Evolutionary conservation across 2,797 vertebrate species (phyloP), one percentile per base, ranked within the genome.

Genomic region (Acridotheres tristis): DNA sequence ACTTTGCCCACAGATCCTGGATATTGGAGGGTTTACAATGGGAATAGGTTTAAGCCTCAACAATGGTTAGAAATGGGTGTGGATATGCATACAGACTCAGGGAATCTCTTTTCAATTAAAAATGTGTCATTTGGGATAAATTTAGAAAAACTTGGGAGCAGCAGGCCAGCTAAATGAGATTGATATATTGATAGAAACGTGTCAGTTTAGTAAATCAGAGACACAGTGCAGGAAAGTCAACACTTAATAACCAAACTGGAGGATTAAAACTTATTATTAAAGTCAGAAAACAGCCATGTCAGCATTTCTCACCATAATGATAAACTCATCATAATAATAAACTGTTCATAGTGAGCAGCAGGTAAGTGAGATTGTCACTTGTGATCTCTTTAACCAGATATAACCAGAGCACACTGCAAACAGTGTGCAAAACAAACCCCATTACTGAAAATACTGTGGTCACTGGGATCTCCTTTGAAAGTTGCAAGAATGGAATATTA

Each of bases 251-350:
- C 66, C 96, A 96, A 97, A 94, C 65, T 88, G n/a, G 88, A 80
- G 78, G 86, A 96, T 96, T 96, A 96, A 93, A 97, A 96, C 40
- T 40, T 95, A 94, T 71, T 96, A 90, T 62, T 95, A 76, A 95
- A 97, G 90, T 96, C 89, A 95, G 80, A 97, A 96, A 96, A 94
- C 69, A 91, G 79, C 95, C 80, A 92, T 61, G 65, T 96, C 94
- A 97, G 91, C 96, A 84, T 93, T 97, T 94, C 76, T 96, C 83
- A 84, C 83, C 5, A 3, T 94, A 95, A 90, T 96, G 80, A 34
- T 34, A 34, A 34, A 34, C 34, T 34, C 34, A 34, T 34, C 34
- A 34, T 34, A 34, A 34, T 34, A 34, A 34, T 34, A 97, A 94
- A 85, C 66, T 90, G 54, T 90, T 96, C 90, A 65, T 92, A 61